A percentile compares a stretch with the other conserved stretches of the same genome.
phyloP scores from a whole-genome alignment of 1,140 invertebrate species.

The Hesperophylax magnus region DNA sequence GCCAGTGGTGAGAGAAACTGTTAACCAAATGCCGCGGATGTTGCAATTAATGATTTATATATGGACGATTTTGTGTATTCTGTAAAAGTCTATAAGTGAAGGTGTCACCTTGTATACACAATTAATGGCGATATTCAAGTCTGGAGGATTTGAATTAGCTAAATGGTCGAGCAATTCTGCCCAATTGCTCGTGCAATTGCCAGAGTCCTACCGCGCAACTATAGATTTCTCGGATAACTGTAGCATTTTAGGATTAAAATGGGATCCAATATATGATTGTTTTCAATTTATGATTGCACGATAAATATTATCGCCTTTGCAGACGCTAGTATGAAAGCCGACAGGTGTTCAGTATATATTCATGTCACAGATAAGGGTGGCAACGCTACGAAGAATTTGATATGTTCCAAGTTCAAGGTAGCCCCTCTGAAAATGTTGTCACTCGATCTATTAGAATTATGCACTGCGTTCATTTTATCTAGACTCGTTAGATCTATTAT shows the following conservation, averaged over 20 bases:
- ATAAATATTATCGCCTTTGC: not conserved
- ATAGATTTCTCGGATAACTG: not conserved
- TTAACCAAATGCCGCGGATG: not conserved
- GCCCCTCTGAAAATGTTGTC: not conserved
- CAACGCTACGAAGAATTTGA: not conserved
- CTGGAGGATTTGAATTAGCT: slow-evolving; percentile 56
- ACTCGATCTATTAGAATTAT: not conserved
- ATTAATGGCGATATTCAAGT: slow-evolving; percentile 47
- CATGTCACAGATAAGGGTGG: too few relatives aligned
- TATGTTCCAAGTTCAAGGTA: not conserved
- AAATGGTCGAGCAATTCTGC: slow-evolving; percentile 61
- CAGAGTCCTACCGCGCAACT: not conserved
- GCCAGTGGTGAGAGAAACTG: not conserved
- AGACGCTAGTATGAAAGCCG: not conserved
- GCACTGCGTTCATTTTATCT: not conserved
- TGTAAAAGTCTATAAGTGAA: not conserved
- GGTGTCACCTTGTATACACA: slow-evolving; percentile 17
- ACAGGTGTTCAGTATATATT: not conserved
- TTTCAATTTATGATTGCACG: not conserved
- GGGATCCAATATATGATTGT: too few relatives aligned
- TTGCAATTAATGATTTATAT: not conserved
- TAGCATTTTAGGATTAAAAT: not conserved
- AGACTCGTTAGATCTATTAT: too few relatives aligned
- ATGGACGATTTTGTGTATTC: too few relatives aligned
- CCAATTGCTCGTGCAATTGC: not conserved